phyloP scores from a whole-genome alignment of 2,888 invertebrate genomes.

The Dexiosoma caninum region DNA sequence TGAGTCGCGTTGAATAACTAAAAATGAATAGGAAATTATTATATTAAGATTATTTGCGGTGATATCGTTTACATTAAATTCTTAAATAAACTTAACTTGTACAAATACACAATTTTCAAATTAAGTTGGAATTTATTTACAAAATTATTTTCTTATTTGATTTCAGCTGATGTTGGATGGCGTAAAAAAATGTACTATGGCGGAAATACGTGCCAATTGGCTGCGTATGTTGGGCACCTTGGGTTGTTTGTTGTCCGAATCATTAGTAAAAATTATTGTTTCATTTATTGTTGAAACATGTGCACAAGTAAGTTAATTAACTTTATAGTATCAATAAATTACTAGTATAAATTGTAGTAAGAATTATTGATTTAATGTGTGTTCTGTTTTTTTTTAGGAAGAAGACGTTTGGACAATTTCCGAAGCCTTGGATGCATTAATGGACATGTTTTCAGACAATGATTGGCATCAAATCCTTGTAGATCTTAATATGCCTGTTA shows the following conservation, averaged over 20 bases:
- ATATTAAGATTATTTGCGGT: no score
- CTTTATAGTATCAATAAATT: no score
- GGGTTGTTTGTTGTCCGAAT: conserved; percentile 78
- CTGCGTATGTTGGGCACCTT: conserved; percentile 81
- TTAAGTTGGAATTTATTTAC: no score
- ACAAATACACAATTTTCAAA: no score
- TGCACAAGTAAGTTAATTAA: conserved; percentile 64
- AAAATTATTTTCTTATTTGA: no score
- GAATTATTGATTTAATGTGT: not conserved
- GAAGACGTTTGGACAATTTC: conserved; percentile 85
- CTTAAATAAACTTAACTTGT: no score
- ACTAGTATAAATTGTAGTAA: not conserved
- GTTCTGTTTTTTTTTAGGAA: conserved; percentile 78
- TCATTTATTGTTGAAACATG: conserved; percentile 82
- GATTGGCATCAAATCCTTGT: conserved; percentile 83
- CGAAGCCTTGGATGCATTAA: conserved; percentile 85
- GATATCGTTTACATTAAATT: no score
- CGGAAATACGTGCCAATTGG: conserved; percentile 81
- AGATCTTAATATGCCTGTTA: conserved; percentile 82
- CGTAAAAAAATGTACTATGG: conserved; percentile 79
- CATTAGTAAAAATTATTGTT: conserved; percentile 77
- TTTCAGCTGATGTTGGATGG: conserved; percentile 79
- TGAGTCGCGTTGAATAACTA: no score
- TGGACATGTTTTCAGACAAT: conserved; percentile 88
- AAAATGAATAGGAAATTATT: no score